Evolutionary conservation across 1,140 invertebrate species (phyloP).

Genomic region (Anthonomus grandis): DNA sequence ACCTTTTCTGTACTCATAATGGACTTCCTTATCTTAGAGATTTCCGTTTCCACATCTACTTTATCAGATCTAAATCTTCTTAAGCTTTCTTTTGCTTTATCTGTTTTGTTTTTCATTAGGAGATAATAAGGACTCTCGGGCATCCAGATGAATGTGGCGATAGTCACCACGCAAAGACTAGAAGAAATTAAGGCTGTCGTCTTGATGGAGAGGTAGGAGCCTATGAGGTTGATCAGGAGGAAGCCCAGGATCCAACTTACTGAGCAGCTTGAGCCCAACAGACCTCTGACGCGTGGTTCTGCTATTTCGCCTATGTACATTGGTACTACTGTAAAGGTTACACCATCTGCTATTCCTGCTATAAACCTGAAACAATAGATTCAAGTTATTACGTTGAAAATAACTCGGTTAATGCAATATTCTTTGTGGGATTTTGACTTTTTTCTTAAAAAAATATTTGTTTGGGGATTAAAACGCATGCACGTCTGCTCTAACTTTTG

Average conservation of each 20-base stretch:
- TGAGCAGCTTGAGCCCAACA: constrained; percentile 39
- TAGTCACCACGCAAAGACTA: constrained; percentile 57
- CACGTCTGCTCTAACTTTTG: no score
- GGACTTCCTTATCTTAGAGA: constrained; percentile 59
- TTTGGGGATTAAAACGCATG: no score
- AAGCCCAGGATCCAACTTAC: constrained; percentile 57
- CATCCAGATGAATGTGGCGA: constrained; percentile 64
- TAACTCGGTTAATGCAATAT: neutral
- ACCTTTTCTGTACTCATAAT: constrained; percentile 44
- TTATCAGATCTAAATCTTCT: constrained; percentile 57
- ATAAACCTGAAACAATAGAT: constrained; percentile 47
- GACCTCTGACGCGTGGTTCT: constrained; percentile 62
- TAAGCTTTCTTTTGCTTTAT: constrained; percentile 60
- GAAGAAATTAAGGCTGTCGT: constrained; percentile 59
- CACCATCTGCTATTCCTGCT: constrained; percentile 64
- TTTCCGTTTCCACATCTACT: constrained; percentile 57
- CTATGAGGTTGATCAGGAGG: constrained; percentile 63
- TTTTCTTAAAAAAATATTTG: no score
- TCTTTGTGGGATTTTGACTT: neutral
- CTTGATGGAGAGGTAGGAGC: constrained; percentile 58
- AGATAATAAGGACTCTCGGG: constrained; percentile 78
- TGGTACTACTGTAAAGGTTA: constrained; percentile 62
- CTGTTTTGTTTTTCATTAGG: constrained; percentile 55
- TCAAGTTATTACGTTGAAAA: neutral
- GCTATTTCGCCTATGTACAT: constrained; percentile 67